These are phyloP conservation scores for Catharus ustulatus DNA, from an alignment of 2,797 vertebrate species.

Conservation along the genomic window DNA sequence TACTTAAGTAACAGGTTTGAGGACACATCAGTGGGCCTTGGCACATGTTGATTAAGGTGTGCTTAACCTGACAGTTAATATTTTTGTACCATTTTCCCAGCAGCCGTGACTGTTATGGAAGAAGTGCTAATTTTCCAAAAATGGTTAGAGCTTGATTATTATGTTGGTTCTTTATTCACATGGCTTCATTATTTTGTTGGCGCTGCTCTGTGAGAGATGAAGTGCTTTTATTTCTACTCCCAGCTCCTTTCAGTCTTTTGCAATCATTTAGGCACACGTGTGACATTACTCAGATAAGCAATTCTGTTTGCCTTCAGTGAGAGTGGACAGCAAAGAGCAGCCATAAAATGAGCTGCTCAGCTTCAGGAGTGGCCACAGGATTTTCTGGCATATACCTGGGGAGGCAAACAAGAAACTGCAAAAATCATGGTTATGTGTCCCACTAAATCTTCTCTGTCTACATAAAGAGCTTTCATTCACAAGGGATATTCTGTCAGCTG, in stretches of 20 bases:
- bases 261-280: constrained; percentile 21
- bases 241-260: constrained; percentile 39
- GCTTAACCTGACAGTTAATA: constrained; percentile 62
- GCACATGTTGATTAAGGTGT: constrained; percentile 66
- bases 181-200: constrained; percentile 60
- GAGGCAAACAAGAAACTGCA: background rate
- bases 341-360: background rate
- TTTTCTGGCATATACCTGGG: background rate
- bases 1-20: constrained; percentile 59
- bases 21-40: constrained; percentile 41
- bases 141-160: constrained; percentile 49
- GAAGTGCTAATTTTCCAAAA: constrained; percentile 62
- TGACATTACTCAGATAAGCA: constrained; percentile 35
- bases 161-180: constrained; percentile 48
- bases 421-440: background rate
- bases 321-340: background rate
- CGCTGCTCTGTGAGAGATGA: constrained; percentile 22
- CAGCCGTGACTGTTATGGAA: constrained; percentile 18
- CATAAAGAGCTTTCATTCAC: background rate
- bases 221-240: constrained; percentile 59
- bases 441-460: background rate
- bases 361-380: background rate
- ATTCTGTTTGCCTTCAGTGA: background rate
- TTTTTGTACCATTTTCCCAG: constrained; percentile 54
- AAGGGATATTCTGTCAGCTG: background rate